Evolutionary conservation across 1,140 invertebrate genomes (phyloP).

Genomic region (Bradysia coprophila): DNA sequence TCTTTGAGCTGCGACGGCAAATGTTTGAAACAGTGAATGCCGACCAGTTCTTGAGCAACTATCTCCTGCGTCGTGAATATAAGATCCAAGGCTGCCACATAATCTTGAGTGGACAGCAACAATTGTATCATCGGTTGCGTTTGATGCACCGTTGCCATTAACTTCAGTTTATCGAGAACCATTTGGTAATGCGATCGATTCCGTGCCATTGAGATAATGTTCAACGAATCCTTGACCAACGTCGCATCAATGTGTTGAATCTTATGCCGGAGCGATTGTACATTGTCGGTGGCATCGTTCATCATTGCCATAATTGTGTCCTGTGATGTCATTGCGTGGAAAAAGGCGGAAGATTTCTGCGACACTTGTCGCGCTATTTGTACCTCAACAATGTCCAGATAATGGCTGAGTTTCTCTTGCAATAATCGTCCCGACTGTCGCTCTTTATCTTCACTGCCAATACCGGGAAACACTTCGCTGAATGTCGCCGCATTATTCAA

Average conservation of each 20-base stretch:
- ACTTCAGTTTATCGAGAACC: conserved; percentile 58
- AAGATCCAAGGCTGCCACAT: conserved; percentile 90
- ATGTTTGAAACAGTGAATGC: conserved; percentile 88
- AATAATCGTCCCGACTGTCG: conserved; percentile 26
- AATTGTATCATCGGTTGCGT: conserved; percentile 95
- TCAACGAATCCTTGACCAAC: conserved; percentile 61
- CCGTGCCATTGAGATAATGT: conserved; percentile 48
- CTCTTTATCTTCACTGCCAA: conserved; percentile 23
- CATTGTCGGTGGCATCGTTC: conserved; percentile 58
- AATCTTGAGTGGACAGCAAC: conserved; percentile 87
- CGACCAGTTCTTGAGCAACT: conserved; percentile 68
- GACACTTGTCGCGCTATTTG: conserved; percentile 85
- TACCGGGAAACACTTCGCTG: conserved; percentile 60
- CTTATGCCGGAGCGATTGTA: conserved; percentile 50
- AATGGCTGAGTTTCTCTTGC: conserved; percentile 67
- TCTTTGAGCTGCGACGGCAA: conserved; percentile 89
- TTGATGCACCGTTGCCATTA: conserved; percentile 92
- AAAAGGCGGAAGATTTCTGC: conserved; percentile 90
- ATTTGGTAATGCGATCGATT: conserved; percentile 38
- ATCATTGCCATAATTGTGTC: conserved; percentile 83
- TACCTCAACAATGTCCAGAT: conserved; percentile 88
- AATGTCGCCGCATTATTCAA: conserved; percentile 71
- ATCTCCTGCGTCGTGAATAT: conserved; percentile 95
- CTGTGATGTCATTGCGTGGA: conserved; percentile 92
- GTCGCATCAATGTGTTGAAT: conserved; percentile 55